Evolutionary conservation across 2,113 vertebrate species (phyloP), one percentile per base, ranked within the genome.

Genomic region (Lethenteron camtschaticum): DNA sequence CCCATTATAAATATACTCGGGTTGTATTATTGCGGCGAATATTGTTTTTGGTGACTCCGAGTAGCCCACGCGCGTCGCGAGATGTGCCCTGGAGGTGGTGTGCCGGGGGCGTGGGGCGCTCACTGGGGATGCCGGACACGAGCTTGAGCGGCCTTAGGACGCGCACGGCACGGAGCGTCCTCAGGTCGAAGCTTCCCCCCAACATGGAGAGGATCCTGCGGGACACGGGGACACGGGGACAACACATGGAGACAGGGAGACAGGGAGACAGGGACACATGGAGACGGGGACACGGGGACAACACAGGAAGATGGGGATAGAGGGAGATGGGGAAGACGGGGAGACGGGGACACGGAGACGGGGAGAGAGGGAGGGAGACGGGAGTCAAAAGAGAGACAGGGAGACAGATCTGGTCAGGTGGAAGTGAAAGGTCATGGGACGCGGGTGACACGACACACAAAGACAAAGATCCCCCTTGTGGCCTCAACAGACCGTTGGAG

Each of bases 111-210:
- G 24, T 24, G 24, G 24, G 24, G 69, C 12, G 85, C 90, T 87
- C 82, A 96, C 92, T 96, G 71, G 92, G 92, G 75, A 97, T 97
- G 69, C 91, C 91, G 0, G 91, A 96, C 72, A 97, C 92, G 8
- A 96, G 83, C 74, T 97, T 97, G 73, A 97, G 81, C 0, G 92
- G 92, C 58, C 92, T 80, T 3, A 97, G 71, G 14, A 97, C 92
- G 41, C 92, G 82, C 7, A 96, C 92, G 0, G 92, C 92, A 71
- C 92, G 80, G 75, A 97, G 79, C 0, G 92, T 97, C 72, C 90
- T 78, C 73, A 97, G 84, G 74, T 97, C 91, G 69, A 97, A 97
- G 58, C 94, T 87, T 0, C 89, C 83, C 41, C 92, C 91, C 2
- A 87, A 89, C 0, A 87, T 90, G 71, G 92, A 87, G 18, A 97